Evolutionary conservation across 2,113 vertebrate genomes (phyloP).

Genomic region (Aleadryas rufinucha): DNA sequence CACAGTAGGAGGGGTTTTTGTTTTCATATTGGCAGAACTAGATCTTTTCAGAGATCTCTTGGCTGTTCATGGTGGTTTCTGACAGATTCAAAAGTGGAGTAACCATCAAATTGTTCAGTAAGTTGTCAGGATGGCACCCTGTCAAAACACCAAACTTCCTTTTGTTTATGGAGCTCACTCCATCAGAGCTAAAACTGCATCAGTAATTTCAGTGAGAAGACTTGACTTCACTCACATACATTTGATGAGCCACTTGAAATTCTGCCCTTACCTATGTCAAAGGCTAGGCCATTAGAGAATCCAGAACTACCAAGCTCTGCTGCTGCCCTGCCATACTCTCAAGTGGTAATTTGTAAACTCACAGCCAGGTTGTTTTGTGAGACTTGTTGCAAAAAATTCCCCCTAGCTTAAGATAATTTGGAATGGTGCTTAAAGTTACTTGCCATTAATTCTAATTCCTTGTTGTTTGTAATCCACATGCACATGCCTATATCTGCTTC

Average conservation of each 20-base stretch:
- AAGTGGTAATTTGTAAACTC: neutral
- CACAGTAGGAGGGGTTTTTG: neutral
- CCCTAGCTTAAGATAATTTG: neutral
- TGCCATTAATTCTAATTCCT: neutral
- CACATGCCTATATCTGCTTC: neutral
- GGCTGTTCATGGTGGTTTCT: neutral
- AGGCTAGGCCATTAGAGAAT: neutral
- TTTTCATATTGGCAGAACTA: neutral
- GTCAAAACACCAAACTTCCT: neutral
- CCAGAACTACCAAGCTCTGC: neutral
- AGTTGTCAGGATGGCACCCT: neutral
- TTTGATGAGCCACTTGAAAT: neutral
- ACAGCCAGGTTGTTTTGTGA: neutral
- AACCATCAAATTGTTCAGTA: neutral
- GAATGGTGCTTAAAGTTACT: neutral
- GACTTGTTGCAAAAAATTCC: neutral
- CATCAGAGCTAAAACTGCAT: neutral
- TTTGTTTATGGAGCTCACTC: neutral
- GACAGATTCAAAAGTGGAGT: neutral
- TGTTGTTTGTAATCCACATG: neutral
- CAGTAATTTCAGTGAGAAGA: neutral
- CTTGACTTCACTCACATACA: neutral
- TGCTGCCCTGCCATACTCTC: neutral
- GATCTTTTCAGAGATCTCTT: neutral
- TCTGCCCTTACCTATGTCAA: neutral